Evolutionary conservation across 2,797 vertebrate genomes (phyloP).

Genomic region (Pachyuromys duprasi): DNA sequence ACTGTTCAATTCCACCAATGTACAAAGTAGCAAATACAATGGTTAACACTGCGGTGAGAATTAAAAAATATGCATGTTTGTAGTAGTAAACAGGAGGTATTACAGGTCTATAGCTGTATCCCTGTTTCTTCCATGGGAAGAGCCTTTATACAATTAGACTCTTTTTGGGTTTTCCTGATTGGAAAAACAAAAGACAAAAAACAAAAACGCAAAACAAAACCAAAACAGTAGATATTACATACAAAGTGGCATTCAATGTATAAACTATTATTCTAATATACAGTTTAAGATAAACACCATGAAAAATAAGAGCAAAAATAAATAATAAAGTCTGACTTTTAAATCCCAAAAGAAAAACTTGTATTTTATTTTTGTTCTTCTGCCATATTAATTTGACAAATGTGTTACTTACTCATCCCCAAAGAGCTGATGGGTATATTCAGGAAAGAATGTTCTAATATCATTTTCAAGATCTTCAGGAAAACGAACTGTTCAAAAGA

Average conservation of each 20-base stretch:
- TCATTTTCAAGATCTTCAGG: constrained; percentile 98
- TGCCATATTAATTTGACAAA: constrained; percentile 39
- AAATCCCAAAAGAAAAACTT: not conserved
- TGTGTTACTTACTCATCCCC: constrained; percentile 96
- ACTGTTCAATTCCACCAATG: constrained; percentile 11
- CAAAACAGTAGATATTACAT: not conserved
- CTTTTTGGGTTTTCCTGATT: constrained; percentile 80
- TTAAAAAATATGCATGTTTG: constrained; percentile 53
- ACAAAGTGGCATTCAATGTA: not conserved
- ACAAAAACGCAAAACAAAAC: too few relatives aligned
- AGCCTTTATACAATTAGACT: constrained; percentile 82
- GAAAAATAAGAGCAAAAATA: constrained; percentile 44
- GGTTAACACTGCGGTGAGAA: not conserved
- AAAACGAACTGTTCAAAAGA: constrained; percentile 91
- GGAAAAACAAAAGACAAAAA: too few relatives aligned
- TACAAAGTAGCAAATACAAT: constrained; percentile 24
- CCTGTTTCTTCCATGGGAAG: constrained; percentile 80
- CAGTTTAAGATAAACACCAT: constrained; percentile 56
- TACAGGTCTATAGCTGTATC: constrained; percentile 77
- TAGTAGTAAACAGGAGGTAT: not conserved
- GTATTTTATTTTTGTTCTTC: not conserved
- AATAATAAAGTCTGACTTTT: constrained; percentile 24
- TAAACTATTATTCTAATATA: constrained; percentile 39
- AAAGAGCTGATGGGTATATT: constrained; percentile 97
- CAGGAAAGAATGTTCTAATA: constrained; percentile 95